These are phyloP conservation scores for Pelochelys cantorii DNA, from an alignment of 2,797 vertebrate species.

Conservation along the genomic window DNA sequence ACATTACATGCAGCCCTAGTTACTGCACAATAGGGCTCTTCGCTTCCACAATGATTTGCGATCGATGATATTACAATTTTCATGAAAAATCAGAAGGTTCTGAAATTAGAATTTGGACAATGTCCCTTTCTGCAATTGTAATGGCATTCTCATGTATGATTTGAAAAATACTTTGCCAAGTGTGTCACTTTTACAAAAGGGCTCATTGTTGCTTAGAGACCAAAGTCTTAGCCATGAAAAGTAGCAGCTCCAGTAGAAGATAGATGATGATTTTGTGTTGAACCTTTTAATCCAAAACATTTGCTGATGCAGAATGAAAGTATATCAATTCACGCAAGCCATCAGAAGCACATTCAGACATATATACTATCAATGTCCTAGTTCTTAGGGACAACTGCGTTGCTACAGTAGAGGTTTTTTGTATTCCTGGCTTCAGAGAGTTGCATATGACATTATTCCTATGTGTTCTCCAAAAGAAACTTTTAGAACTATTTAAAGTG, in stretches of 20 bases:
- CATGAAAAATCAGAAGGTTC: conserved; percentile 13
- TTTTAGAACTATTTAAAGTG: neutral
- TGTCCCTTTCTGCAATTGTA: conserved; percentile 1
- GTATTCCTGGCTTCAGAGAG: neutral
- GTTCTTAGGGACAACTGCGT: neutral
- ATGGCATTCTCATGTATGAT: conserved; percentile 15
- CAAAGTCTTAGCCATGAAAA: neutral
- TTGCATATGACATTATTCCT: neutral
- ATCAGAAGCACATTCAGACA: neutral
- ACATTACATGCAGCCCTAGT: neutral
- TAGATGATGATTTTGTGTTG: neutral
- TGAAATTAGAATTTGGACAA: conserved; percentile 17
- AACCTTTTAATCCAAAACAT: neutral
- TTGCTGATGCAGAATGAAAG: neutral
- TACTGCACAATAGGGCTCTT: neutral
- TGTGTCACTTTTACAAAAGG: conserved; percentile 11
- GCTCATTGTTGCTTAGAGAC: neutral
- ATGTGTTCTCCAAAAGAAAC: neutral
- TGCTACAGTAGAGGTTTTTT: neutral
- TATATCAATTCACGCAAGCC: neutral
- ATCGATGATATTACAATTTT: conserved; percentile 21
- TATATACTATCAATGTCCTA: neutral
- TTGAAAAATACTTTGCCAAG: conserved; percentile 11
- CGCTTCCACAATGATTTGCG: conserved; percentile 17
- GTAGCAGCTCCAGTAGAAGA: fast-evolving